Evolutionary conservation across 2,113 vertebrate species (phyloP), one percentile per base, ranked within the genome.

Genomic region (Mohoua ochrocephala): DNA sequence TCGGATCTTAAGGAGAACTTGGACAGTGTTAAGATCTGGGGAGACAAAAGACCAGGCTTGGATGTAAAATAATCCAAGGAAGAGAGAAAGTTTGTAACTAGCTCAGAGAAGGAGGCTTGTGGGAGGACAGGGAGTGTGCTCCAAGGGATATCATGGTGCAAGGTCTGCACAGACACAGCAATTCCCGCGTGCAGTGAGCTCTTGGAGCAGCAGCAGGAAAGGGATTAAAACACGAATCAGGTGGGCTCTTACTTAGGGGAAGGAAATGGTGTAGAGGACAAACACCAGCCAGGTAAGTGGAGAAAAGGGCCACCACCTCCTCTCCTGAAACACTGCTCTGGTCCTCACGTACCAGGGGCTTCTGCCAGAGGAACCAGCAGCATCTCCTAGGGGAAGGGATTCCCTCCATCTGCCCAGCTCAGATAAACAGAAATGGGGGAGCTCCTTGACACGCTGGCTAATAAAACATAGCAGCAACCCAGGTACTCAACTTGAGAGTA

Each of bases 51-150:
- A 65, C 9, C 15, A 57, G 44, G 27, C 14, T 73, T 45, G 16
- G 26, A 47, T 44, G 15, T 57, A 41, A 82, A 83, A 85, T n/a
- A 52, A 20, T 59, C 22, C 52, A 75, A 68, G 39, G 50, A 88
- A 92, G 63, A 94, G n/a, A 47, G 75, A 74, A 95, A 83, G 31
- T 74, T 83, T 82, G 54, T 94, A 84, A 80, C 37, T 52, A 90
- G 52, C 24, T 74, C 47, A 22, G 52, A 42, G 75, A 69, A 13
- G 60, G 44, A 31, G 60, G 44, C 20, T 20, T 0, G 27, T 56
- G 56, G 64, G 71, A 96, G 79, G 53, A 75, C 31, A 47, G 24
- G 24, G 47, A 91, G 42, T 4, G 1, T n/a, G 56, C 63, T 74
- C 33, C 3, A 5, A 59, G 56, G 35, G 52, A 67, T 19, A 47